phyloP scores from a whole-genome alignment of 2,888 invertebrate species.

The Tenthredo amoena region DNA sequence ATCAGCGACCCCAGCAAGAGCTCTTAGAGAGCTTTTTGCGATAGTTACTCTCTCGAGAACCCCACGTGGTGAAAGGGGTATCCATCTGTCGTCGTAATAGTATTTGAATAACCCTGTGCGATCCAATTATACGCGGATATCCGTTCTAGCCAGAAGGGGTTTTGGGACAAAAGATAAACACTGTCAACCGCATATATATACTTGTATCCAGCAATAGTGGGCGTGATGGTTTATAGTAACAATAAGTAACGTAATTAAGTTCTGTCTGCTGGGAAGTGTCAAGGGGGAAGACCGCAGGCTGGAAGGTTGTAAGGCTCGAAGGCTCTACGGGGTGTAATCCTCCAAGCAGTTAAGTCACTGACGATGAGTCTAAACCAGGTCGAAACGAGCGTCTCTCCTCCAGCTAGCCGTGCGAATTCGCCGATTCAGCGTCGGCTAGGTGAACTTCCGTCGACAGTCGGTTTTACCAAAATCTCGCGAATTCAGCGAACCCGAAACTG shows the following conservation, averaged over 20 bases:
- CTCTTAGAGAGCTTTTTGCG: background rate
- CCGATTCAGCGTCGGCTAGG: conserved; percentile 34
- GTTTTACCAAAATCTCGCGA: conserved; percentile 29
- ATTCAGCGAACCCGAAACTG: conserved; percentile 22
- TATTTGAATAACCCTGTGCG: conserved; percentile 1
- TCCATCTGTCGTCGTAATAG: background rate
- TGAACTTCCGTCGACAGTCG: conserved; percentile 6
- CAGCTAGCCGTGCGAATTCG: conserved; percentile 24
- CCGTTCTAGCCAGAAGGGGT: background rate
- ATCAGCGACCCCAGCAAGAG: background rate
- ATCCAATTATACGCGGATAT: conserved; percentile 19
- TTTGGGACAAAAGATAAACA: conserved; percentile 9
- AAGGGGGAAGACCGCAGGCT: conserved; percentile 8
- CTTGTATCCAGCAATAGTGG: background rate
- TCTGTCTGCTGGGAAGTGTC: conserved; percentile 17
- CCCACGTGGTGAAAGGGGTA: background rate
- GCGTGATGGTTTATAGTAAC: conserved; percentile 8
- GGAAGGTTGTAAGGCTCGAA: conserved; percentile 30
- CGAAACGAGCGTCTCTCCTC: background rate
- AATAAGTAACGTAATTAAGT: conserved; percentile 35
- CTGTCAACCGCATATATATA: background rate
- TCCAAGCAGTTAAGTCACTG: conserved; percentile 33
- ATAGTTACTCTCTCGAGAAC: background rate
- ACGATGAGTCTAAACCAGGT: conserved; percentile 21
- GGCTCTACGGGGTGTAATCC: conserved; percentile 32